Evolutionary conservation across 1,140 invertebrate species (phyloP).

Genomic region (Eriocheir sinensis): DNA sequence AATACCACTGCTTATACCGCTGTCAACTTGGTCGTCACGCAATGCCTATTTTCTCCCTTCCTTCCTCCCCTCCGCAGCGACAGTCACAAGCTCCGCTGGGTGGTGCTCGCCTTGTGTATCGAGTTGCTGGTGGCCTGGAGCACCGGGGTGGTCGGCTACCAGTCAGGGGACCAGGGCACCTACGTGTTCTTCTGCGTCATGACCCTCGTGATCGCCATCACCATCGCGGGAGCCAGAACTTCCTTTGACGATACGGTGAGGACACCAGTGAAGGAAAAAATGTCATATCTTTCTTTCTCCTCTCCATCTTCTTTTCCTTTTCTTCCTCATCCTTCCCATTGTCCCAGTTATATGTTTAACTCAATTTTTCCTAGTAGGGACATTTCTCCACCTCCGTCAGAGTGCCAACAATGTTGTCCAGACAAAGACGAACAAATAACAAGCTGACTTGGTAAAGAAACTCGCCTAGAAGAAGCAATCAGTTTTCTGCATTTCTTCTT

Average conservation of each 20-base stretch:
- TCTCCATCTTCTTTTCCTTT: neutral
- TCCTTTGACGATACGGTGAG: constrained; percentile 76
- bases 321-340: too few species aligned
- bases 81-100: constrained; percentile 68
- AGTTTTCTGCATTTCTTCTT: neutral
- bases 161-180: neutral
- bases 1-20: too few species aligned
- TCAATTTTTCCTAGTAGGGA: too few species aligned
- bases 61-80: constrained; percentile 37
- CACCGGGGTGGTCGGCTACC: constrained; percentile 18
- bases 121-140: constrained; percentile 55
- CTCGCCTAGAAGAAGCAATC: neutral
- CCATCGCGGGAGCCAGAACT: constrained; percentile 72
- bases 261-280: too few species aligned
- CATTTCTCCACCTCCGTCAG: too few species aligned
- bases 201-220: constrained; percentile 74
- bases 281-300: too few species aligned
- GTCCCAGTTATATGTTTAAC: too few species aligned
- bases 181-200: constrained; percentile 50
- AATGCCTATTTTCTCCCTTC: neutral
- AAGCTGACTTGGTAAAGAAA: too few species aligned
- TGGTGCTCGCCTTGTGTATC: constrained; percentile 58
- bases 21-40: neutral
- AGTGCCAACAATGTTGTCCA: too few species aligned
- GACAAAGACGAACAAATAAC: too few species aligned